A percentile compares a stretch with the other conserved stretches of the same genome.
Conservation (phyloP, 2,888 invertebrate species). For the Oxyteleia sp. region DNA sequence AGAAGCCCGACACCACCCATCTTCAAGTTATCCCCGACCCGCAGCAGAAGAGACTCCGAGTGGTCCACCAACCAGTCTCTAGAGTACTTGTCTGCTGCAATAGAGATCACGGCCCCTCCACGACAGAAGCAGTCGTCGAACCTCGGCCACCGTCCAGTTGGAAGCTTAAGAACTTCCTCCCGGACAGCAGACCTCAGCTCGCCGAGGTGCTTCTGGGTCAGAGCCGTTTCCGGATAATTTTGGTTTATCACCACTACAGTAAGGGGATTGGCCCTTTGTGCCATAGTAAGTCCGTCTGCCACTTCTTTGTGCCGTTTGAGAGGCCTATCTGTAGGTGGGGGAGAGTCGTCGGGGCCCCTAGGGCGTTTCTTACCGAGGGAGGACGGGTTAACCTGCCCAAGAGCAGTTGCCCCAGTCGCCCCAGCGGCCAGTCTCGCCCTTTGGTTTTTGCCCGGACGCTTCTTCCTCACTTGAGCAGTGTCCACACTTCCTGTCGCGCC, state of each 20-base stretch:
- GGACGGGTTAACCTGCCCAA: too few species aligned
- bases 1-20: too few species aligned
- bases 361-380: too few species aligned
- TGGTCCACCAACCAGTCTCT: not conserved
- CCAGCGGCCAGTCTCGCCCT: too few species aligned
- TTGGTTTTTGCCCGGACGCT: too few species aligned
- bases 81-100: not conserved
- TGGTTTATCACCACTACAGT: not conserved
- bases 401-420: too few species aligned
- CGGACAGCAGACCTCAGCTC: not conserved
- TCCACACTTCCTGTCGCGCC: too few species aligned
- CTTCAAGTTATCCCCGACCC: too few species aligned
- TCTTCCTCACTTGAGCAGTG: too few species aligned
- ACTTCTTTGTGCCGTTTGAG: not conserved
- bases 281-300: not conserved
- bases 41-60: too few species aligned
- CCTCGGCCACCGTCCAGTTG: not conserved
- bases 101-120: not conserved
- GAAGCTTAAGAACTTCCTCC: not conserved
- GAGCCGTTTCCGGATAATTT: not conserved
- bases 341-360: not conserved
- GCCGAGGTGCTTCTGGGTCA: constrained; percentile 6
- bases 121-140: not conserved
- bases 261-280: constrained; percentile 14
- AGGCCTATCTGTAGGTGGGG: not conserved